Percentiles rank a stretch among this genome's conserved stretches.
phyloP scores from a whole-genome alignment of 2,888 invertebrate species.

The Clivina fossor region DNA sequence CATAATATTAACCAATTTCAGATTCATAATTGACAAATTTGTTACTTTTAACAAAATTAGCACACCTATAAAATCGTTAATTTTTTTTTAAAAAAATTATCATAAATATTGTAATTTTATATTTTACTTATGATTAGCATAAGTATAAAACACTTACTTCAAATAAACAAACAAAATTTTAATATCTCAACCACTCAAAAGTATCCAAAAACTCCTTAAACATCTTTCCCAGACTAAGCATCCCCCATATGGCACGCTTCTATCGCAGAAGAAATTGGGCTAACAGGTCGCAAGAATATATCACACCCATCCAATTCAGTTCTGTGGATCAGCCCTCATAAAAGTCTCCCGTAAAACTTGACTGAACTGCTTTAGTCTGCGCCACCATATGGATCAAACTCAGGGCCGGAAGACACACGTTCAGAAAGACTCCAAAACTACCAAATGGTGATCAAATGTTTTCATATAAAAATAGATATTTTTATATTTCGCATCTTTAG shows the following conservation, averaged over 20 bases:
- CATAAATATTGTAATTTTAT: too few relatives aligned
- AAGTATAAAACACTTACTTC: too few relatives aligned
- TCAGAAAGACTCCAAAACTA: conserved; percentile 8
- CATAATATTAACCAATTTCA: too few relatives aligned
- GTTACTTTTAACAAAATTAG: too few relatives aligned
- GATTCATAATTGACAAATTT: too few relatives aligned
- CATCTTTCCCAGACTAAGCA: conserved; percentile 32
- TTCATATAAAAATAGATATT: conserved; percentile 20
- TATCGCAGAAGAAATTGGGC: conserved; percentile 39
- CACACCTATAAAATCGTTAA: too few relatives aligned
- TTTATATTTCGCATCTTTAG: too few relatives aligned
- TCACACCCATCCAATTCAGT: not conserved
- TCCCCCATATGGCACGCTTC: conserved; percentile 34
- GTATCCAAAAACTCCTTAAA: too few relatives aligned
- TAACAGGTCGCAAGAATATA: conserved; percentile 37
- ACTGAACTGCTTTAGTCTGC: conserved; percentile 18
- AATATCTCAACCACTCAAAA: too few relatives aligned
- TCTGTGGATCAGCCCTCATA: not conserved
- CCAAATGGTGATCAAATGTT: conserved; percentile 25
- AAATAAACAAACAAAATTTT: too few relatives aligned
- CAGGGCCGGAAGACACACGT: conserved; percentile 25
- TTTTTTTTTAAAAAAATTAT: too few relatives aligned
- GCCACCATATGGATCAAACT: conserved; percentile 27
- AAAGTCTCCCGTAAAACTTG: not conserved
- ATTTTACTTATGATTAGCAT: too few relatives aligned